These are phyloP conservation scores for Hippasteria phrygiana DNA, from an alignment of 53 echinoderm and acorn worm genomes.

Conservation along the genomic window DNA sequence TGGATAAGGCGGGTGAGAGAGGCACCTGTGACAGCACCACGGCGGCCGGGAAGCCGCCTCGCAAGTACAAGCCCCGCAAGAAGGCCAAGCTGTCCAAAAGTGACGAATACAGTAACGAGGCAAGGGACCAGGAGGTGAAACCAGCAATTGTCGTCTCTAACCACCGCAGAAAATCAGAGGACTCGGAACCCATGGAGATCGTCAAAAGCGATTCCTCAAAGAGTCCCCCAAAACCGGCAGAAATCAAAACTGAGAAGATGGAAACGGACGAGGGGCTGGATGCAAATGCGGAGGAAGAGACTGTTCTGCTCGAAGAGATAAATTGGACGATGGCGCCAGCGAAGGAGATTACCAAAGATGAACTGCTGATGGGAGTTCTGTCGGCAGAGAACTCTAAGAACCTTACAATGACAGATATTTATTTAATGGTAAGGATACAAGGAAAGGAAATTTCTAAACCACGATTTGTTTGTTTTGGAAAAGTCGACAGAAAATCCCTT, in stretches of 20 bases:
- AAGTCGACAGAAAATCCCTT: too few relatives aligned
- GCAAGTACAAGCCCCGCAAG: slow-evolving; percentile 55
- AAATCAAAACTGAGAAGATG: slow-evolving; percentile 19
- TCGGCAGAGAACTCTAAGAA: slow-evolving; percentile 77
- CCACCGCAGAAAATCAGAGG: slow-evolving; percentile 54
- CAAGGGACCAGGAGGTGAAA: slow-evolving; percentile 14
- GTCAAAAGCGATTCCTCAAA: slow-evolving; percentile 22
- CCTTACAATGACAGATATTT: slow-evolving; percentile 87
- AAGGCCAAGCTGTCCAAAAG: slow-evolving; percentile 42
- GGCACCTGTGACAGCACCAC: not conserved
- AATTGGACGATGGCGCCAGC: slow-evolving; percentile 26
- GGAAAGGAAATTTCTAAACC: too few relatives aligned
- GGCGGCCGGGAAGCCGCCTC: slow-evolving; percentile 18
- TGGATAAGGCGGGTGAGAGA: slow-evolving; percentile 31
- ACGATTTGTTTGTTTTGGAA: too few relatives aligned
- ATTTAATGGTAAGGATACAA: slow-evolving; percentile 83
- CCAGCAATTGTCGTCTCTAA: slow-evolving; percentile 23
- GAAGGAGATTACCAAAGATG: slow-evolving; percentile 75
- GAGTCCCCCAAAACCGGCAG: slow-evolving; percentile 16
- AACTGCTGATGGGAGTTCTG: slow-evolving; percentile 73
- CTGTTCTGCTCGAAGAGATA: slow-evolving; percentile 16
- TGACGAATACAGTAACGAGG: slow-evolving; percentile 6
- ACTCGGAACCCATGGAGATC: slow-evolving; percentile 46
- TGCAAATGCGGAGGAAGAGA: slow-evolving; percentile 10
- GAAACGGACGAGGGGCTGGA: slow-evolving; percentile 12